Base-by-base conservation (phyloP, 2,888 invertebrate genomes). In the Malthinus flaveolus region DNA sequence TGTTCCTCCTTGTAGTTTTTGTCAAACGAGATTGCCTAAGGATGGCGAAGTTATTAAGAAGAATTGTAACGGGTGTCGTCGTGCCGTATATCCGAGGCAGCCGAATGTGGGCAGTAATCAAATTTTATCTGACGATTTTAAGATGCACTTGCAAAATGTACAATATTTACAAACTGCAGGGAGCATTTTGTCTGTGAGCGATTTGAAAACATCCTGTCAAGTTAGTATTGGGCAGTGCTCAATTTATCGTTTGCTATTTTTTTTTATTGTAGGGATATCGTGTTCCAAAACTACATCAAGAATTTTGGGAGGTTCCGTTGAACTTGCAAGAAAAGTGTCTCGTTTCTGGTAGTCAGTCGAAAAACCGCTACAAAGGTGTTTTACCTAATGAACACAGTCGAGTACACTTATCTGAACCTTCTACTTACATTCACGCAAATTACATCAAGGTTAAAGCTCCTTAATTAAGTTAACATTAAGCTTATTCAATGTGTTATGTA, bases 231-330 rank as follows among this genome's bases (percentile, higher is more conserved):
- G 7, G 35, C 5, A 9, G 8, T 35, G 7, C 9, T 35, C 9
- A 35, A 10, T 35, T 35, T 10, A 7, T 1, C 35, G 3, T 35
- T 6, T 35, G 7, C 3, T 23, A 11, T 53, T n/a, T 32, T 11
- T 49, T 8, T 50, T 64, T n/a, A n/a, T 68, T 67, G 67, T 83
- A 87, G 78, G 85, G 85, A 66, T 80, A 81, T 66, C 74, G 88
- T 61, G 78, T 88, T 46, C 80, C 87, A 39, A 87, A 85, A 62
- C 75, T 96, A 50, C 89, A 92, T 73, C 90, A 93, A 71, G 95
- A 96, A 76, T 96, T 96, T 75, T 95, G 95, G 95, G 94, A 95
- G 77, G 88, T 96, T 71, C 95, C 95, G 0, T 85, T 93, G 60
- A 96, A 96, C 78, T 89, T 93, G 65, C 94, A 95, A 66, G 94